These are phyloP conservation scores for Thalpophila matura DNA, from an alignment of 2,888 invertebrate species.

Conservation along the genomic window DNA sequence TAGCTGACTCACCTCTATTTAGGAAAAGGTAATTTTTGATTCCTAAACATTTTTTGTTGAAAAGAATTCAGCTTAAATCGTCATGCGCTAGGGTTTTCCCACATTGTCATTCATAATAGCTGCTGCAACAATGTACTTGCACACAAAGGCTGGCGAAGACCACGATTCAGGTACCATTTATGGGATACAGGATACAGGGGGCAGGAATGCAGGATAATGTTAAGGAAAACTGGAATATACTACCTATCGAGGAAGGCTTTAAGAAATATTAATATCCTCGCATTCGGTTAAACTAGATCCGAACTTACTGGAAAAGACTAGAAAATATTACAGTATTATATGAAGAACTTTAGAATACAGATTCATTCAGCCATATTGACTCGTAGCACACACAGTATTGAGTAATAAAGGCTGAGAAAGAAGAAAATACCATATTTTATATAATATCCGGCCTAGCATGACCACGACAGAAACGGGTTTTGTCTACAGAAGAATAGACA, in stretches of 20 bases:
- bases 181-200: not conserved
- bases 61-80: not conserved
- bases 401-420: no score
- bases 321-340: no score
- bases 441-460: no score
- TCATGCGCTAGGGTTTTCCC: constrained; percentile 33
- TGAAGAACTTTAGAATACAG: no score
- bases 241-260: not conserved
- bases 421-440: no score
- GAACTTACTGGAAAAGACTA: not conserved
- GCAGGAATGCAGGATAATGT: constrained; percentile 33
- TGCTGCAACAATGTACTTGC: constrained; percentile 18
- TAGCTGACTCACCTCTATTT: not conserved
- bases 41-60: not conserved
- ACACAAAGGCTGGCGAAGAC: constrained; percentile 24
- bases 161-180: constrained; percentile 4
- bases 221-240: constrained; percentile 20
- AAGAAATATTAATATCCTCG: not conserved
- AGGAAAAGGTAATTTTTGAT: not conserved
- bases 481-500: no score
- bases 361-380: no score
- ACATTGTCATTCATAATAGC: constrained; percentile 15
- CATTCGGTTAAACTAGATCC: not conserved
- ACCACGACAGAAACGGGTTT: no score
- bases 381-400: no score